Percentiles rank a stretch among this genome's conserved stretches.
phyloP scores from a whole-genome alignment of 2,888 invertebrate species.

The Chrysina gloriosa region DNA sequence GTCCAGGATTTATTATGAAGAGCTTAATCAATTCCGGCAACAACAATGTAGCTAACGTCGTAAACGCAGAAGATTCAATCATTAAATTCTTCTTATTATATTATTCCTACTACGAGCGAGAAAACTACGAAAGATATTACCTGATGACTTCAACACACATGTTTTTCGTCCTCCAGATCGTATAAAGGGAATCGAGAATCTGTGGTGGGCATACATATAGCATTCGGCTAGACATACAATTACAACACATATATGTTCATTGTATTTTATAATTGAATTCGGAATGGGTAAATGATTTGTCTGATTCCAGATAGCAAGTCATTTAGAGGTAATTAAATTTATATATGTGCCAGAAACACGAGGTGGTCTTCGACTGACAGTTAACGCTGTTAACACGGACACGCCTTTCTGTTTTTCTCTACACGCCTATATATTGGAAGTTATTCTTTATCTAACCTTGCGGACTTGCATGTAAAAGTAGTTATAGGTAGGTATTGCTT shows the following conservation, averaged over 20 bases:
- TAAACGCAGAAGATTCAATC: slow-evolving; percentile 36
- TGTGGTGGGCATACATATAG: slow-evolving; percentile 13
- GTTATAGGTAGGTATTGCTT: no score
- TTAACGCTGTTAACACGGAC: slow-evolving; percentile 51
- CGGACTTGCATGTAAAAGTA: no score
- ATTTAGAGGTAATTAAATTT: slow-evolving; percentile 64
- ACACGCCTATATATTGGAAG: slow-evolving; percentile 20
- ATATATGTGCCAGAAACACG: slow-evolving; percentile 57
- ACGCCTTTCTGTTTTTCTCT: slow-evolving; percentile 46
- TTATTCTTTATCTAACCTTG: background rate
- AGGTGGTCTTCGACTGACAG: slow-evolving; percentile 53
- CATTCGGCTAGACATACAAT: slow-evolving; percentile 37
- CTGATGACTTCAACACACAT: slow-evolving; percentile 28
- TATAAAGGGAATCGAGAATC: background rate
- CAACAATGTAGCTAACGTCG: slow-evolving; percentile 27
- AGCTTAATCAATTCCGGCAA: slow-evolving; percentile 36
- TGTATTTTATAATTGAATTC: slow-evolving; percentile 64
- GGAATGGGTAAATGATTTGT: slow-evolving; percentile 61
- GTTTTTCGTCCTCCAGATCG: background rate
- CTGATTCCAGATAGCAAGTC: slow-evolving; percentile 60
- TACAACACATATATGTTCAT: slow-evolving; percentile 47
- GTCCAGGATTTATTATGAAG: slow-evolving; percentile 26
- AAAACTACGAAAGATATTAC: background rate
- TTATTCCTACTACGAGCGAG: background rate
- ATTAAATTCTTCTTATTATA: slow-evolving; percentile 33